phyloP scores from a whole-genome alignment of 2,113 vertebrate genomes.

The Salvelinus namaycush region DNA sequence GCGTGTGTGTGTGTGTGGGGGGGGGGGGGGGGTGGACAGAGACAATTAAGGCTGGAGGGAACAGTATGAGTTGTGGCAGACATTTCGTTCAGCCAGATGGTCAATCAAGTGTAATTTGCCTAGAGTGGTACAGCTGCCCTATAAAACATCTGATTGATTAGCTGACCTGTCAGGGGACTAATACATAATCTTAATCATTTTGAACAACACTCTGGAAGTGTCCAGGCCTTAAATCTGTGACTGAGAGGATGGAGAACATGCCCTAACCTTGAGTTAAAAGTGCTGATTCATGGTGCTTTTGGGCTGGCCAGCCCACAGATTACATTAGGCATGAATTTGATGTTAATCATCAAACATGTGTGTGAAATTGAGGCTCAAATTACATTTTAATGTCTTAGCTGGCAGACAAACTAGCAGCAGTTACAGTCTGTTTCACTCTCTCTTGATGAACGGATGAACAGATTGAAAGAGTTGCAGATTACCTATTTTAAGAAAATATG shows the following conservation, averaged over 20 bases:
- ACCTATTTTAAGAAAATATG: too few relatives aligned
- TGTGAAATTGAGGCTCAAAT: constrained; percentile 37
- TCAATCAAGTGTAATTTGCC: constrained; percentile 42
- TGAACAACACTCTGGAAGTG: constrained; percentile 46
- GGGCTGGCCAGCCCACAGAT: too few relatives aligned
- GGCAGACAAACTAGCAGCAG: not conserved
- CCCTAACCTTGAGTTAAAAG: constrained; percentile 30
- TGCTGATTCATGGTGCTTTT: constrained; percentile 7
- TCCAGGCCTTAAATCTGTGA: constrained; percentile 39
- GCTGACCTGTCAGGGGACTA: constrained; percentile 41
- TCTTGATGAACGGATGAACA: not conserved
- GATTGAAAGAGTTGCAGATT: not conserved
- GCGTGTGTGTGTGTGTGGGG: too few relatives aligned
- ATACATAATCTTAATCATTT: constrained; percentile 51
- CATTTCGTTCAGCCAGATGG: constrained; percentile 17
- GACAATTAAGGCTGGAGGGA: not conserved
- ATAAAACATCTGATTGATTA: constrained; percentile 43
- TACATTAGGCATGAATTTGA: not conserved
- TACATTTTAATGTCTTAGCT: not conserved
- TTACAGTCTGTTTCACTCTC: not conserved
- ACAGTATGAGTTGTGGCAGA: not conserved
- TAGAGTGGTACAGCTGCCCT: constrained; percentile 25
- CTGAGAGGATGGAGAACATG: constrained; percentile 29
- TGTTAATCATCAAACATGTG: constrained; percentile 24
- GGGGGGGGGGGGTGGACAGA: not conserved